phyloP scores from a whole-genome alignment of 2,113 vertebrate species.

The Nannobrachium achirus region DNA sequence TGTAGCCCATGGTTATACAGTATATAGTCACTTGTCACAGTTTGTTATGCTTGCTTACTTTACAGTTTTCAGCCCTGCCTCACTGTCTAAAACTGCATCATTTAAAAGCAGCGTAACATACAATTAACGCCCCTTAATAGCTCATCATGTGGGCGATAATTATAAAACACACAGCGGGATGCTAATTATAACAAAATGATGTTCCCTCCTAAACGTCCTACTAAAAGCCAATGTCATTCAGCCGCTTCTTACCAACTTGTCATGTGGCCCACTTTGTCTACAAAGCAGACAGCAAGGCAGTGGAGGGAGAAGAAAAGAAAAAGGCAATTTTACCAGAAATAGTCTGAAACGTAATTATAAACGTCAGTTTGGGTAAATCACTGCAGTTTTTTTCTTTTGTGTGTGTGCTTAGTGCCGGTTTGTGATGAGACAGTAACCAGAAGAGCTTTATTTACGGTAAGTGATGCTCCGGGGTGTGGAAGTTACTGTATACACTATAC shows the following conservation, averaged over 20 bases:
- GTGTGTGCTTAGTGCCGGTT: constrained; percentile 23
- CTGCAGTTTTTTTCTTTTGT: not conserved
- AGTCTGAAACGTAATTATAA: not conserved
- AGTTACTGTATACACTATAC: not conserved
- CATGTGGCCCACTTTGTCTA: constrained; percentile 63
- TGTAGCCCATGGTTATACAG: constrained; percentile 15
- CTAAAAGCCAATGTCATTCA: constrained; percentile 76
- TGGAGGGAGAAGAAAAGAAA: constrained; percentile 5
- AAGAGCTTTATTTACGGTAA: constrained; percentile 30
- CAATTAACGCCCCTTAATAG: constrained; percentile 63
- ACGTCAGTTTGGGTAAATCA: constrained; percentile 6
- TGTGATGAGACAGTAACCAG: constrained; percentile 13
- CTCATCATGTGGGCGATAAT: constrained; percentile 67
- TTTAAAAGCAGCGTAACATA: constrained; percentile 50
- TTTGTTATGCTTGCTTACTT: constrained; percentile 18
- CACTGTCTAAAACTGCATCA: constrained; percentile 42
- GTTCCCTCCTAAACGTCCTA: constrained; percentile 67
- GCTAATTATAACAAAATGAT: constrained; percentile 78
- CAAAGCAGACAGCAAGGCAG: constrained; percentile 30
- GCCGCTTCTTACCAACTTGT: constrained; percentile 56
- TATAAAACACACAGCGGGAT: constrained; percentile 61
- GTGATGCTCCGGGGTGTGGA: constrained; percentile 12
- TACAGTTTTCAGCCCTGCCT: constrained; percentile 2
- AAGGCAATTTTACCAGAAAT: constrained; percentile 10
- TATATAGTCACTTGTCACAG: constrained; percentile 10